A percentile compares a stretch with the other conserved stretches of the same genome.
These are phyloP conservation scores for Ephestia elutella DNA, from an alignment of 1,140 invertebrate species.

Conservation along the genomic window DNA sequence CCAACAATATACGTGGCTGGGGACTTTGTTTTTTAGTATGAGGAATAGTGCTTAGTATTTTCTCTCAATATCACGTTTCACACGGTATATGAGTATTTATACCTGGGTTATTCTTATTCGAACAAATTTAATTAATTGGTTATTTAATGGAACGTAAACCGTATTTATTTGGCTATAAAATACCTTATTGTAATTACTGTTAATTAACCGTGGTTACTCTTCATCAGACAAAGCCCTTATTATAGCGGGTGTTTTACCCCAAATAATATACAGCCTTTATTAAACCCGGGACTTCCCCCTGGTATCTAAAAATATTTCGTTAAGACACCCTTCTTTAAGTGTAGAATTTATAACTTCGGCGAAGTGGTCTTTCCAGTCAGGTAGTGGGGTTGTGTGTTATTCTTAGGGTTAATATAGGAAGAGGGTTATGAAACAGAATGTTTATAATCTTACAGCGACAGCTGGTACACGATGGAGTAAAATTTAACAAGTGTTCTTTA, in stretches of 20 bases:
- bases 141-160: neutral
- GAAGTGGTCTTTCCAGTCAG: neutral
- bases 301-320: neutral
- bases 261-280: neutral
- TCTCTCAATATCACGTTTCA: too few relatives aligned
- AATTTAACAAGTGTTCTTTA: too few relatives aligned
- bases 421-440: neutral
- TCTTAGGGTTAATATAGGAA: too few relatives aligned
- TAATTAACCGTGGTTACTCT: neutral
- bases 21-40: too few relatives aligned
- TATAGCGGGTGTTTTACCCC: neutral
- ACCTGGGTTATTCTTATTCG: too few relatives aligned
- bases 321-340: neutral
- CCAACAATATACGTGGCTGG: too few relatives aligned
- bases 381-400: neutral
- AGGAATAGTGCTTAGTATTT: too few relatives aligned
- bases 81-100: too few relatives aligned
- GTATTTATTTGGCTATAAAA: neutral
- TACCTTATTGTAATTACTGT: constrained; percentile 1
- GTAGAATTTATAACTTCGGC: neutral
- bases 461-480: neutral
- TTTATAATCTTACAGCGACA: neutral
- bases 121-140: neutral
- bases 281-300: neutral
- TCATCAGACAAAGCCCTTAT: neutral